Conservation (phyloP, 2,888 invertebrate genomes). For the Mythimna vitellina region DNA sequence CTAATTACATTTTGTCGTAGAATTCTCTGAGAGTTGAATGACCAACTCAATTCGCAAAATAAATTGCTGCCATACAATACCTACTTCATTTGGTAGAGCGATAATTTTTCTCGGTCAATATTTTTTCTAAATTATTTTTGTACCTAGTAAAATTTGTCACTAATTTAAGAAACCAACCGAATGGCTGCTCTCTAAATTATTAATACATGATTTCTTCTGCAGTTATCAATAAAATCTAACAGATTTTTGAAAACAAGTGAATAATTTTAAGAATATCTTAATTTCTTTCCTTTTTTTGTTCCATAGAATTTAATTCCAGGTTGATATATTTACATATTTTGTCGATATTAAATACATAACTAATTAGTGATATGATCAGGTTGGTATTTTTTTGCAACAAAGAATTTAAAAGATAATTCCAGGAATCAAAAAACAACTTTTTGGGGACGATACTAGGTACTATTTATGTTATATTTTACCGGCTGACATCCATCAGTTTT, state of each 20-base stretch:
- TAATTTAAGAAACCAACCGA: not conserved
- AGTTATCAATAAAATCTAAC: too few species aligned
- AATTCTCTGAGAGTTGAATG: conserved; percentile 67
- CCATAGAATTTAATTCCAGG: not conserved
- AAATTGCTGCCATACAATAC: conserved; percentile 37
- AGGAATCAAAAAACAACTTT: conserved; percentile 1
- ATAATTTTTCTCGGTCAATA: conserved; percentile 1
- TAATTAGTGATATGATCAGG: not conserved
- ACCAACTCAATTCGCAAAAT: conserved; percentile 63
- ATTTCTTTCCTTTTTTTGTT: not conserved
- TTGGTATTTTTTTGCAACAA: not conserved
- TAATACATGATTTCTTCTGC: too few species aligned
- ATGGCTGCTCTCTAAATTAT: not conserved
- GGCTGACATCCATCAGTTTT: not conserved
- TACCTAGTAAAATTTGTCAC: not conserved
- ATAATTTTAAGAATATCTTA: not conserved
- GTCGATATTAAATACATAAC: not conserved
- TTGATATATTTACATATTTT: not conserved
- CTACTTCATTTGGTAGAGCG: conserved; percentile 17
- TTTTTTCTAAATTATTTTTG: not conserved
- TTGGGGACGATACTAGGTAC: not conserved
- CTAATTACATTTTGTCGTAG: conserved; percentile 66
- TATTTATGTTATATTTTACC: not conserved
- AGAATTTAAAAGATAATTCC: not conserved
- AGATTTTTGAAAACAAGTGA: too few species aligned